phyloP scores from a whole-genome alignment of 2,888 invertebrate species.

The Melanotus villosus region DNA sequence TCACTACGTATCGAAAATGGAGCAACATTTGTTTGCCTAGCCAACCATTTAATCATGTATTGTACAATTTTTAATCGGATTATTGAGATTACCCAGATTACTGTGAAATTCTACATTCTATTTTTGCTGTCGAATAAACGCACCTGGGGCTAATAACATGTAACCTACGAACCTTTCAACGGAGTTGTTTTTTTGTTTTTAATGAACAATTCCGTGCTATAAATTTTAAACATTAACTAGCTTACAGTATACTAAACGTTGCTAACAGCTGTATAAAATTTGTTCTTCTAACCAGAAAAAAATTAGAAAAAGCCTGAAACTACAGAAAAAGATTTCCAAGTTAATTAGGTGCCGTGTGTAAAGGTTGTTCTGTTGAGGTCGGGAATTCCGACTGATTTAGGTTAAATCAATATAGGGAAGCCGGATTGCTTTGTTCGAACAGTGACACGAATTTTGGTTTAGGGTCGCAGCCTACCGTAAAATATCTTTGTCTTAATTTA shows the following conservation, averaged over 20 bases:
- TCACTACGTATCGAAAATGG: background rate
- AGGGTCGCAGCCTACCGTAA: conserved; percentile 12
- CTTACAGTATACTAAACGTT: no score
- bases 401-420: conserved; percentile 32
- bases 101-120: conserved; percentile 16
- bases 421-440: conserved; percentile 27
- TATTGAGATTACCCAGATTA: conserved; percentile 16
- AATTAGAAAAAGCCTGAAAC: background rate
- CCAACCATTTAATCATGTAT: conserved; percentile 13
- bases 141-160: conserved; percentile 11
- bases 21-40: background rate
- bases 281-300: background rate
- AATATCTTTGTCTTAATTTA: conserved; percentile 27
- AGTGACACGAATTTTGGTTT: conserved; percentile 26
- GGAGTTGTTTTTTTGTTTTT: no score
- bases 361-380: conserved; percentile 22
- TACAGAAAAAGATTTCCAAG: conserved; percentile 7
- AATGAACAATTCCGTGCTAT: no score
- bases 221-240: no score
- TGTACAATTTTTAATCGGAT: conserved; percentile 20
- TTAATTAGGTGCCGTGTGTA: conserved; percentile 26
- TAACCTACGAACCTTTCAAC: background rate
- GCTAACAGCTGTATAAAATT: background rate
- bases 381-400: conserved; percentile 29
- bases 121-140: conserved; percentile 11